phyloP scores from a whole-genome alignment of 2,888 invertebrate species.

The Scaptomyza tumidula region DNA sequence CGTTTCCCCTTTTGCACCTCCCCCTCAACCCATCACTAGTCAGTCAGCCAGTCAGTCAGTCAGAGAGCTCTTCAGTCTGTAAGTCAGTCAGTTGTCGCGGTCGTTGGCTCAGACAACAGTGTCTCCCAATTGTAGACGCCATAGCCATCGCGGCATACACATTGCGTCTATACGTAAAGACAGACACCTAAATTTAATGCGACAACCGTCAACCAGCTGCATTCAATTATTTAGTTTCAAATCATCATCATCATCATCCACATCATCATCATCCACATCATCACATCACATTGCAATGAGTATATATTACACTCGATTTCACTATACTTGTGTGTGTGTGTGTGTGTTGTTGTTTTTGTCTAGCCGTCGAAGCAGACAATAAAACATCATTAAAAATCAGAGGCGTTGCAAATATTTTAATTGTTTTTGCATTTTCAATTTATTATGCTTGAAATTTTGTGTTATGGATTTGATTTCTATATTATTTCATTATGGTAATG shows the following conservation, averaged over 20 bases:
- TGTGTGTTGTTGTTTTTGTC: constrained; percentile 42
- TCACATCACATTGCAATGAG: constrained; percentile 53
- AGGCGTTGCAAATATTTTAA: constrained; percentile 78
- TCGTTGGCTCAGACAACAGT: constrained; percentile 71
- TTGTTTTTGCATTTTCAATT: constrained; percentile 54
- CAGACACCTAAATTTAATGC: constrained; percentile 81
- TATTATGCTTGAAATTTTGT: neutral
- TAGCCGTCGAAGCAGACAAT: constrained; percentile 74
- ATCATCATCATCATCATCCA: constrained; percentile 55
- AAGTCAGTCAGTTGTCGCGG: constrained; percentile 66
- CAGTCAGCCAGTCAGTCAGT: constrained; percentile 28
- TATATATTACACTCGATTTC: constrained; percentile 47
- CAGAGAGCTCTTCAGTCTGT: constrained; percentile 19
- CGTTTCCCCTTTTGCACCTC: constrained; percentile 18
- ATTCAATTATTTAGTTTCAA: constrained; percentile 82
- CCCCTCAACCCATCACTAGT: neutral
- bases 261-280: constrained; percentile 62
- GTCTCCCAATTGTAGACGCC: constrained; percentile 62
- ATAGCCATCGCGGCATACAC: constrained; percentile 38
- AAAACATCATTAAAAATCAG: constrained; percentile 78
- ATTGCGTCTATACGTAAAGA: constrained; percentile 21
- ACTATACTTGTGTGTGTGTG: constrained; percentile 5
- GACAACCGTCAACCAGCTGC: constrained; percentile 82
- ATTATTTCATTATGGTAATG: neutral
- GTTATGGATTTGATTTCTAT: neutral